Conservation (phyloP, 2,797 vertebrate genomes). For the Glossophaga mutica region DNA sequence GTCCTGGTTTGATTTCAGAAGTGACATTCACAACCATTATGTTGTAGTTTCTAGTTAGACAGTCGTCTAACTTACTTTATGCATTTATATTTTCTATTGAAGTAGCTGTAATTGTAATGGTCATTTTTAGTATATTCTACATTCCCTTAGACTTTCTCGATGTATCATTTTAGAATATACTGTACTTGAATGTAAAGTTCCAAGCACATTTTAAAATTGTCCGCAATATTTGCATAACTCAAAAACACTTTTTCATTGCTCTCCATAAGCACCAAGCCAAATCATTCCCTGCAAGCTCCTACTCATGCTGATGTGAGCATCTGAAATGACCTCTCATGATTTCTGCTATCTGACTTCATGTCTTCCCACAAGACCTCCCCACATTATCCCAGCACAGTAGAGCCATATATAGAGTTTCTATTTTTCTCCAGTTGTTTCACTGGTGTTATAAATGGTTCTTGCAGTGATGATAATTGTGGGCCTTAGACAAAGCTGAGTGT, state of each 20-base stretch:
- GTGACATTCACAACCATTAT: not conserved
- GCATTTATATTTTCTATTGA: slow-evolving; percentile 13
- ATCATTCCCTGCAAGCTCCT: not conserved
- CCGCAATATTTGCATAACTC: slow-evolving; percentile 23
- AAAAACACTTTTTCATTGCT: not conserved
- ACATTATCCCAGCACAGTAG: not conserved
- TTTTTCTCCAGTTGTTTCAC: not conserved
- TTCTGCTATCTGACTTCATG: not conserved
- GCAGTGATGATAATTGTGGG: not conserved
- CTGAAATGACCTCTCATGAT: not conserved
- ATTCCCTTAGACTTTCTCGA: not conserved
- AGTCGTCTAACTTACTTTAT: not conserved
- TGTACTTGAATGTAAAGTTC: not conserved
- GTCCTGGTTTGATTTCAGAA: not conserved
- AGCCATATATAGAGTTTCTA: not conserved
- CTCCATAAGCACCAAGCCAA: not conserved
- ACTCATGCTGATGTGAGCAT: not conserved
- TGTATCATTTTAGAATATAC: not conserved
- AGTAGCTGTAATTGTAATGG: not conserved
- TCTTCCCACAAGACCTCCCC: not conserved
- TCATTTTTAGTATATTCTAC: not conserved
- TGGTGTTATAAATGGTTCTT: not conserved
- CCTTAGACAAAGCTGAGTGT: not conserved
- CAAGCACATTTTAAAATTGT: not conserved
- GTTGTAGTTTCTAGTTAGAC: not conserved